Evolutionary conservation across 1,140 invertebrate genomes (phyloP), one percentile per base, ranked within the genome.

Genomic region (Pinna nobilis): DNA sequence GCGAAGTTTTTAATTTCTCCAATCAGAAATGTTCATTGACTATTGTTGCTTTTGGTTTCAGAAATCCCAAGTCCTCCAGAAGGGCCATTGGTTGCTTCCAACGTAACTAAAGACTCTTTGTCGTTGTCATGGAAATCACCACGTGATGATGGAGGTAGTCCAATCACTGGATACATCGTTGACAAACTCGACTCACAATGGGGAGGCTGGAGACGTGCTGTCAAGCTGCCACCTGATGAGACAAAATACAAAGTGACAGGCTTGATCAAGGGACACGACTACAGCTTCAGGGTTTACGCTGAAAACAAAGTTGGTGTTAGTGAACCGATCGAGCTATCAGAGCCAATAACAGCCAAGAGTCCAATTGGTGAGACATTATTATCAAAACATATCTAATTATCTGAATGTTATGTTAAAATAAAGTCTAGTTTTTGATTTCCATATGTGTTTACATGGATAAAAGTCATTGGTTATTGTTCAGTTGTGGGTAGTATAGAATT

Each of bases 241-340:
- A 82, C 80, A 9, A 77, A 67, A 49, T 81, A 78, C 65, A 93
- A 88, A 79, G 93, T 99, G n/a, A 94, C 94, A 1, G 94, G 95
- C 75, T 91, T 99, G 6, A 95, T 93, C 63, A 96, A 98, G 90
- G 96, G 96, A 76, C 96, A 98, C 81, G 94, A 97, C 84, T 99
- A 99, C 88, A 95, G 98, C 87, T 99, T 99, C 93, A 90, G 98
- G 67, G 94, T 99, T 0, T 97, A 95, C 83, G 97, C 98, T 0
- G 92, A 99, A 88, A 99, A 99, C 88, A 95, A 99, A 18, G 97
- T 98, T 86, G 98, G 98, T 18, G 91, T 96, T 61, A 98, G 96
- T 47, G 95, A 98, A 80, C 94, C 98, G 2, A 97, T 82, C 94
- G 97, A 80, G 91, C 94, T 84, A 0, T 95, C 94, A 28, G 92